A percentile compares a stretch with the other conserved stretches of the same genome.
Evolutionary conservation across 2,888 invertebrate species (phyloP).

Genomic region (Crioceris asparagi): DNA sequence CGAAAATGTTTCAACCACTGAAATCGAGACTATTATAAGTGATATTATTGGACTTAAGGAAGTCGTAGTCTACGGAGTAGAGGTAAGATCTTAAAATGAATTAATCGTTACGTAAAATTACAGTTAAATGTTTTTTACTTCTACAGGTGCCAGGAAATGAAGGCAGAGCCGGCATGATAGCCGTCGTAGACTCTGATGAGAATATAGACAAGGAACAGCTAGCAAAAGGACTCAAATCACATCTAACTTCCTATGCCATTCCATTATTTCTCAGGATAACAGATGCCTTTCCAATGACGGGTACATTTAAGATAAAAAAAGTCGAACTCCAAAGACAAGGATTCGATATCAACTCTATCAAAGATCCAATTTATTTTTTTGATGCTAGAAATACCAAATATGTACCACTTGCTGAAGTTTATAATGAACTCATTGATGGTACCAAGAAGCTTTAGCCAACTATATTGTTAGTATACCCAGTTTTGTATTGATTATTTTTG

Average conservation of each 20-base stretch:
- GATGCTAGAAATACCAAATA: constrained; percentile 29
- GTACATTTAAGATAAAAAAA: constrained; percentile 91
- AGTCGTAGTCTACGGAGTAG: constrained; percentile 88
- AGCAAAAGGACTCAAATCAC: constrained; percentile 53
- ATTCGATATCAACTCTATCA: constrained; percentile 63
- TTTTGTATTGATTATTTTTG: no score
- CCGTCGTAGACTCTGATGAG: constrained; percentile 62
- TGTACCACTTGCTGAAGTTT: constrained; percentile 26
- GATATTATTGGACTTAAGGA: constrained; percentile 58
- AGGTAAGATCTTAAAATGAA: constrained; percentile 59
- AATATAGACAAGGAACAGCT: constrained; percentile 49
- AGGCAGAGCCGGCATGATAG: constrained; percentile 90
- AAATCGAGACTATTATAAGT: constrained; percentile 85
- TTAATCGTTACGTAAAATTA: not conserved
- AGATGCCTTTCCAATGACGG: constrained; percentile 66
- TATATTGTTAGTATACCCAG: no score
- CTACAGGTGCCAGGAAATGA: constrained; percentile 63
- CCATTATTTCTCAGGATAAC: constrained; percentile 80
- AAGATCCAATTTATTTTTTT: constrained; percentile 58
- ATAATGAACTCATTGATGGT: constrained; percentile 29
- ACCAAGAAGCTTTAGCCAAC: constrained; percentile 21
- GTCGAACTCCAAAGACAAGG: constrained; percentile 75
- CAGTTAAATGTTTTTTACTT: constrained; percentile 8
- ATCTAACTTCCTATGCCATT: constrained; percentile 75
- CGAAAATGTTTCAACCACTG: constrained; percentile 93